Percentiles rank a stretch among this genome's conserved stretches.
Evolutionary conservation across 1,140 invertebrate species (phyloP).

Genomic region (Zelostemma sp.): DNA sequence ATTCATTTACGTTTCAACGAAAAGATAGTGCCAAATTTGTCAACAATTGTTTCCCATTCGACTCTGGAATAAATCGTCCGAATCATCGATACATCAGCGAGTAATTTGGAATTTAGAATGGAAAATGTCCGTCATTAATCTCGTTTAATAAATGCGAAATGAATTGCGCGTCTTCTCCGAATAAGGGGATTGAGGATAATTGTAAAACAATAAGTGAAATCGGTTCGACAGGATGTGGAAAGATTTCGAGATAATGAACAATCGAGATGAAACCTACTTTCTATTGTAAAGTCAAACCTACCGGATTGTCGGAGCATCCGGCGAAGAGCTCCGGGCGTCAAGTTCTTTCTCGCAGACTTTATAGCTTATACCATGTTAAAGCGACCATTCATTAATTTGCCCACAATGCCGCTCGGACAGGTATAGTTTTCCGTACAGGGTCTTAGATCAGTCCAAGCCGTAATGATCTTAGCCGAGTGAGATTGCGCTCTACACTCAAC

Average conservation of each 20-base stretch:
- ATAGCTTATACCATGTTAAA: constrained; percentile 36
- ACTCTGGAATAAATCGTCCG: no score
- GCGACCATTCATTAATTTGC: constrained; percentile 43
- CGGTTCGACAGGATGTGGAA: constrained; percentile 34
- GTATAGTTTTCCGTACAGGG: constrained; percentile 39
- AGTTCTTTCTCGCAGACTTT: constrained; percentile 57
- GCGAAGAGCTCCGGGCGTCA: constrained; percentile 55
- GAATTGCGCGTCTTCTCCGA: neutral
- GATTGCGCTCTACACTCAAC: constrained; percentile 28
- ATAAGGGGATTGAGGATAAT: neutral
- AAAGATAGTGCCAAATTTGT: neutral
- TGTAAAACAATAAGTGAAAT: constrained; percentile 23
- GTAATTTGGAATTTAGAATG: no score
- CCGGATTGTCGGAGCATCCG: constrained; percentile 57
- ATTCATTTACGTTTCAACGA: neutral
- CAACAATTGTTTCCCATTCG: constrained; percentile 3
- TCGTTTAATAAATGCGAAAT: no score
- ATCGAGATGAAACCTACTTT: constrained; percentile 61
- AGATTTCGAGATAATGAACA: constrained; percentile 37
- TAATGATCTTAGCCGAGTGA: constrained; percentile 35
- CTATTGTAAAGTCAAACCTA: constrained; percentile 57
- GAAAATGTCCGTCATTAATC: no score
- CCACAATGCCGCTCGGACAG: constrained; percentile 45
- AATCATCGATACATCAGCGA: no score
- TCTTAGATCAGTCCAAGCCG: constrained; percentile 37